Percentiles rank a stretch among this genome's conserved stretches.
Evolutionary conservation across 1,140 invertebrate genomes (phyloP).

Genomic region (Atta texana): DNA sequence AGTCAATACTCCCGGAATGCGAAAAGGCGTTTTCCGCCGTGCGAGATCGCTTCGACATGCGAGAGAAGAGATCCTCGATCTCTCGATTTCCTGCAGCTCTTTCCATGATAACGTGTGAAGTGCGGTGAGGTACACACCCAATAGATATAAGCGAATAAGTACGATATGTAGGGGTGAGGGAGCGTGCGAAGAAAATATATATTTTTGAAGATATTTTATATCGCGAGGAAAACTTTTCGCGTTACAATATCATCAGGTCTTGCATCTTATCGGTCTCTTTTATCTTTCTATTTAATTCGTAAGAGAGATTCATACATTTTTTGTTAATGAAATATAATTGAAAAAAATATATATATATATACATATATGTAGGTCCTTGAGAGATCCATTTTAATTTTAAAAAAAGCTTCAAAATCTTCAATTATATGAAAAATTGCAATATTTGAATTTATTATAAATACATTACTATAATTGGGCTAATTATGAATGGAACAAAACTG

Average conservation of each 20-base stretch:
- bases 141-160: slow-evolving; percentile 50
- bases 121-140: slow-evolving; percentile 21
- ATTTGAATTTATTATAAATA: too few species aligned
- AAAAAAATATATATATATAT: too few species aligned
- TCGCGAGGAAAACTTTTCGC: background rate
- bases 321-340: too few species aligned
- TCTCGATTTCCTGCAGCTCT: slow-evolving; percentile 35
- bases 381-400: too few species aligned
- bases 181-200: slow-evolving; percentile 39
- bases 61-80: slow-evolving; percentile 18
- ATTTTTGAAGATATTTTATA: slow-evolving; percentile 50
- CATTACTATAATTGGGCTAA: too few species aligned
- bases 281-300: slow-evolving; percentile 5
- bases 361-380: too few species aligned
- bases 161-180: background rate
- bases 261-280: slow-evolving; percentile 1
- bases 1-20: slow-evolving; percentile 54
- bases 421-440: too few species aligned
- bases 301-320: too few species aligned
- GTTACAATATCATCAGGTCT: background rate
- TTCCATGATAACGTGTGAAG: slow-evolving; percentile 35
- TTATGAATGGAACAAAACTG: too few species aligned
- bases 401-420: too few species aligned
- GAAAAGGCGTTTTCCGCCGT: slow-evolving; percentile 48
- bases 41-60: slow-evolving; percentile 32